Evolutionary conservation across 2,113 vertebrate species (phyloP).

Genomic region (Cyprinodon tularosa): DNA sequence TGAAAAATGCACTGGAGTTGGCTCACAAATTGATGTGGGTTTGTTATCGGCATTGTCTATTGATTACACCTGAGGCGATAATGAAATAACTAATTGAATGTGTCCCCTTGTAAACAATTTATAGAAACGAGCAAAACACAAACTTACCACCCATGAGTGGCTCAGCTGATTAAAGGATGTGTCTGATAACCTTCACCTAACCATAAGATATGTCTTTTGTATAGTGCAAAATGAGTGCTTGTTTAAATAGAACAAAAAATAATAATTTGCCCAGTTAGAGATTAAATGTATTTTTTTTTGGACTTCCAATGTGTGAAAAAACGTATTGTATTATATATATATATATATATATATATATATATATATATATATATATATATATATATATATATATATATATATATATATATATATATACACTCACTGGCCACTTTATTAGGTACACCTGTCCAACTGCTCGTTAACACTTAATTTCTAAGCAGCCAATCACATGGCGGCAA

Average conservation of each 20-base stretch:
- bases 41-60: slow-evolving; percentile 78
- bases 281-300: too few relatives aligned
- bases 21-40: slow-evolving; percentile 73
- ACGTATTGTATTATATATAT: too few relatives aligned
- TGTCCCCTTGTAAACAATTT: slow-evolving; percentile 78
- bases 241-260: neutral
- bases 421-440: too few relatives aligned
- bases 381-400: too few relatives aligned
- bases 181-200: slow-evolving; percentile 72
- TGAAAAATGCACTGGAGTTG: slow-evolving; percentile 66
- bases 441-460: too few relatives aligned
- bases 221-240: slow-evolving; percentile 1
- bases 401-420: too few relatives aligned
- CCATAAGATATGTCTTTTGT: slow-evolving; percentile 35
- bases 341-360: too few relatives aligned
- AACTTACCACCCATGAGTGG: slow-evolving; percentile 33
- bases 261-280: too few relatives aligned
- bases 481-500: too few relatives aligned
- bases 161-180: slow-evolving; percentile 67
- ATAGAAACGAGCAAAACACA: slow-evolving; percentile 72
- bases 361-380: too few relatives aligned
- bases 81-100: slow-evolving; percentile 81
- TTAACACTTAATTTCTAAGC: too few relatives aligned
- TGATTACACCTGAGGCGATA: slow-evolving; percentile 74
- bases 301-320: too few relatives aligned